A percentile compares a stretch with the other conserved stretches of the same genome.
Evolutionary conservation across 2,888 invertebrate species (phyloP).

Genomic region (Coelopa pilipes): DNA sequence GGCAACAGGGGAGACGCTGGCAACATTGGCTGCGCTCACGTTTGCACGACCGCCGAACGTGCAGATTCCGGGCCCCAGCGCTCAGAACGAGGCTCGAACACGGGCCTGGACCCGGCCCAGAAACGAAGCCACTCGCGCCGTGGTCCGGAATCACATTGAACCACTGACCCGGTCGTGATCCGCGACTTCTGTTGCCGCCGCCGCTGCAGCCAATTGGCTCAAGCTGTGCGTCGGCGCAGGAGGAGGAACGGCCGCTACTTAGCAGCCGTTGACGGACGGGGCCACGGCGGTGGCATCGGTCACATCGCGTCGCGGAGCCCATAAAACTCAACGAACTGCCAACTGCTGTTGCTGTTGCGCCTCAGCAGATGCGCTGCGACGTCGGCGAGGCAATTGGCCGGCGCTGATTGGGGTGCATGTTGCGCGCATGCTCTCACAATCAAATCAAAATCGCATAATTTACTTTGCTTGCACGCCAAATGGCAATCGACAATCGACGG

Average conservation of each 20-base stretch:
- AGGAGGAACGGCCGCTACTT: slow-evolving; percentile 14
- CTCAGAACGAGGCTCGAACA: slow-evolving; percentile 1
- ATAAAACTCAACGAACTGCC: neutral
- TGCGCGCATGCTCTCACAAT: slow-evolving; percentile 38
- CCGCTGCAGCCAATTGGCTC: slow-evolving; percentile 21
- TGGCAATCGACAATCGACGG: too few relatives aligned
- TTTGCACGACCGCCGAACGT: slow-evolving; percentile 43
- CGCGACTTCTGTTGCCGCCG: slow-evolving; percentile 38
- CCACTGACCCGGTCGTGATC: slow-evolving; percentile 64
- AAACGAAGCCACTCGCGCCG: slow-evolving; percentile 1
- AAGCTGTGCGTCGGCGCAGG: slow-evolving; percentile 23
- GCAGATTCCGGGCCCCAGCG: slow-evolving; percentile 40
- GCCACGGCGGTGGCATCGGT: neutral
- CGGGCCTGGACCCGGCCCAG: too few relatives aligned
- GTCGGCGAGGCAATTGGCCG: neutral
- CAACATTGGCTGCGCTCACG: slow-evolving; percentile 38
- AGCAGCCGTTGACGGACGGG: slow-evolving; percentile 10
- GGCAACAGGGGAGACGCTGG: slow-evolving; percentile 18
- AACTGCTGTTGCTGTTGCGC: neutral
- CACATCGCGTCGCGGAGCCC: neutral
- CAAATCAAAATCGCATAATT: slow-evolving; percentile 52
- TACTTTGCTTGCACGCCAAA: slow-evolving; percentile 52
- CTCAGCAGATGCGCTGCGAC: neutral
- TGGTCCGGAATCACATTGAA: slow-evolving; percentile 54
- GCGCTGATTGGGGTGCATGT: slow-evolving; percentile 21